Percentiles rank a stretch among this genome's conserved stretches.
These are phyloP conservation scores for Pandemis heparana DNA, from an alignment of 2,888 invertebrate genomes.

Conservation along the genomic window DNA sequence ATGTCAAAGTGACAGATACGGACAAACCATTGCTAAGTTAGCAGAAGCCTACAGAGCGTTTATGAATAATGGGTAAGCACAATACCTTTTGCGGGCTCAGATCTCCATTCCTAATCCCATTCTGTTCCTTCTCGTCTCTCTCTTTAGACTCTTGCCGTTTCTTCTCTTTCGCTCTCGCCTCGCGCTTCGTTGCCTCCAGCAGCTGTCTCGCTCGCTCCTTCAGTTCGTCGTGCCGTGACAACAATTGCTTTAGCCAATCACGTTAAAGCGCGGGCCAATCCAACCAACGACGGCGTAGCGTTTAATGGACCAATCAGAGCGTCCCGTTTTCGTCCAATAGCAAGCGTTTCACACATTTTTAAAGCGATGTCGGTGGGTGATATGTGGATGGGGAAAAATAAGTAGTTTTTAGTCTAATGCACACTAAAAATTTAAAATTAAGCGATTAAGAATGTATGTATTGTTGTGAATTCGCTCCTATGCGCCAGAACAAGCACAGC, in stretches of 20 bases:
- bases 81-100: slow-evolving; percentile 75
- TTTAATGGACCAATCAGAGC: slow-evolving; percentile 50
- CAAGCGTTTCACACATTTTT: slow-evolving; percentile 46
- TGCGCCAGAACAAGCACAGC: background rate
- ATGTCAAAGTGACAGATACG: too few relatives aligned
- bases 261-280: slow-evolving; percentile 40
- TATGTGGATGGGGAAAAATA: slow-evolving; percentile 58
- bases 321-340: slow-evolving; percentile 51
- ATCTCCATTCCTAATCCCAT: slow-evolving; percentile 72
- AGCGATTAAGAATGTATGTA: slow-evolving; percentile 25
- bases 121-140: slow-evolving; percentile 87
- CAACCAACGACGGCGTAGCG: slow-evolving; percentile 42
- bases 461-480: slow-evolving; percentile 5
- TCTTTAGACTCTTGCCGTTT: slow-evolving; percentile 69
- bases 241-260: slow-evolving; percentile 87
- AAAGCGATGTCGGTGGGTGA: slow-evolving; percentile 62
- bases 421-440: slow-evolving; percentile 22
- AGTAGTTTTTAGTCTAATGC: slow-evolving; percentile 45
- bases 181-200: slow-evolving; percentile 91
- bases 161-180: slow-evolving; percentile 83
- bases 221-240: slow-evolving; percentile 93
- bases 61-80: too few relatives aligned
- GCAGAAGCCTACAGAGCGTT: too few relatives aligned
- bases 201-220: slow-evolving; percentile 93
- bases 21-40: too few relatives aligned